Evolutionary conservation across 2,888 invertebrate genomes (phyloP).

Genomic region (Periphyllus acericola): DNA sequence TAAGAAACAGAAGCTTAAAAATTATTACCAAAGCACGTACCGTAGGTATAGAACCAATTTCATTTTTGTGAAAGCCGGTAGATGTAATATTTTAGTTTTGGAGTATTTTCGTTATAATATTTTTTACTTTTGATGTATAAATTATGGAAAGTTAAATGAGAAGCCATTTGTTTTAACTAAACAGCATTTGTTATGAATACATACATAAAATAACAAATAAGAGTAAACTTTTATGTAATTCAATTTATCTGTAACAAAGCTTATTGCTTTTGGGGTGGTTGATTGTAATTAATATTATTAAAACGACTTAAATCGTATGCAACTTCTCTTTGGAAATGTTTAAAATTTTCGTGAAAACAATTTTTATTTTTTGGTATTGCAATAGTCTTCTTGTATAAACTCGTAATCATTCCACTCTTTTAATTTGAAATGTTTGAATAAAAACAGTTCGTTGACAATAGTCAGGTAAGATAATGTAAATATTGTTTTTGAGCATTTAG

Average conservation of each 20-base stretch:
- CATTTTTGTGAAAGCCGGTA: not conserved
- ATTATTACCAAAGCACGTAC: slow-evolving; percentile 12
- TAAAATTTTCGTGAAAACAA: not conserved
- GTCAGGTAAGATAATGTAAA: no score
- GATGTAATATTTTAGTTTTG: not conserved
- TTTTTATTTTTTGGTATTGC: not conserved
- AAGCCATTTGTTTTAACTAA: slow-evolving; percentile 3
- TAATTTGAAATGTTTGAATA: no score
- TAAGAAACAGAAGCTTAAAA: slow-evolving; percentile 16
- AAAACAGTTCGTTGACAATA: no score
- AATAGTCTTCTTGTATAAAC: no score
- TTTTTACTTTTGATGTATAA: not conserved
- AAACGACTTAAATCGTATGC: not conserved
- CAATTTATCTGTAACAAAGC: not conserved
- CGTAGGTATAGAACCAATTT: not conserved
- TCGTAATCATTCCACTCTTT: no score
- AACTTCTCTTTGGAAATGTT: not conserved
- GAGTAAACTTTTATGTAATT: not conserved
- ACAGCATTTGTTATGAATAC: not conserved
- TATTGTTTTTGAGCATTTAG: no score
- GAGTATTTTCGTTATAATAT: not conserved
- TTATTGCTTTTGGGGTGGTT: not conserved
- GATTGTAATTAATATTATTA: not conserved
- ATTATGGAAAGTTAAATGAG: slow-evolving; percentile 13
- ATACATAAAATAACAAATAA: not conserved